Conservation (phyloP, 2,888 invertebrate genomes). For the Beris chalybata region DNA sequence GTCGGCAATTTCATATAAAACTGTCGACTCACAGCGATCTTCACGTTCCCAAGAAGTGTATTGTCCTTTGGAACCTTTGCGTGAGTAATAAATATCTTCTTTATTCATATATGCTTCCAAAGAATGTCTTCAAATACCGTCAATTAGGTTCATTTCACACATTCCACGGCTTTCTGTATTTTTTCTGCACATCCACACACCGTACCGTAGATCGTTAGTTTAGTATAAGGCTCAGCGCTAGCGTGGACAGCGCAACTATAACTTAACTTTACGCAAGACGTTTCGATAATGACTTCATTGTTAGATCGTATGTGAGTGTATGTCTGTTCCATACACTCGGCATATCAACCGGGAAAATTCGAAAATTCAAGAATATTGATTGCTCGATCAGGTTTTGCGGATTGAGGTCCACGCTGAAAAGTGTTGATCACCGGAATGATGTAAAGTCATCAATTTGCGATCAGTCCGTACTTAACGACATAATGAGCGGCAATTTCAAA, state of each 20-base stretch:
- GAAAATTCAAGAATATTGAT: no score
- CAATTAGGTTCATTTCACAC: slow-evolving; percentile 31
- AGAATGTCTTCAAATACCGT: slow-evolving; percentile 29
- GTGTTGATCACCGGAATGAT: slow-evolving; percentile 33
- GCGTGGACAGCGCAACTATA: slow-evolving; percentile 4
- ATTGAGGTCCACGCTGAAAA: slow-evolving; percentile 19
- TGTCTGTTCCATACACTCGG: no score
- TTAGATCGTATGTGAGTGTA: slow-evolving; percentile 25
- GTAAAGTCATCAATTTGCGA: slow-evolving; percentile 40
- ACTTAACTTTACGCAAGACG: slow-evolving; percentile 26
- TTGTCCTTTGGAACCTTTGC: slow-evolving; percentile 32
- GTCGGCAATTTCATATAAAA: background rate
- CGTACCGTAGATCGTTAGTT: slow-evolving; percentile 4
- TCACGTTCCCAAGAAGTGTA: slow-evolving; percentile 3
- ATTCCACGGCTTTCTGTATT: slow-evolving; percentile 11
- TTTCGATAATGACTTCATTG: slow-evolving; percentile 38
- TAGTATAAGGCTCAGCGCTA: slow-evolving; percentile 8
- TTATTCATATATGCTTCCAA: slow-evolving; percentile 22
- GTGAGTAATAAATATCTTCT: slow-evolving; percentile 38
- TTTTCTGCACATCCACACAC: slow-evolving; percentile 5
- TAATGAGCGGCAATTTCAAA: slow-evolving; percentile 39
- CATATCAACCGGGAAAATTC: no score
- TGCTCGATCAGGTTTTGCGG: slow-evolving; percentile 9
- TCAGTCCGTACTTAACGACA: slow-evolving; percentile 38
- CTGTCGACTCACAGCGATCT: background rate